These are phyloP conservation scores for Listronotus oregonensis DNA, from an alignment of 1,140 invertebrate genomes.

Conservation along the genomic window DNA sequence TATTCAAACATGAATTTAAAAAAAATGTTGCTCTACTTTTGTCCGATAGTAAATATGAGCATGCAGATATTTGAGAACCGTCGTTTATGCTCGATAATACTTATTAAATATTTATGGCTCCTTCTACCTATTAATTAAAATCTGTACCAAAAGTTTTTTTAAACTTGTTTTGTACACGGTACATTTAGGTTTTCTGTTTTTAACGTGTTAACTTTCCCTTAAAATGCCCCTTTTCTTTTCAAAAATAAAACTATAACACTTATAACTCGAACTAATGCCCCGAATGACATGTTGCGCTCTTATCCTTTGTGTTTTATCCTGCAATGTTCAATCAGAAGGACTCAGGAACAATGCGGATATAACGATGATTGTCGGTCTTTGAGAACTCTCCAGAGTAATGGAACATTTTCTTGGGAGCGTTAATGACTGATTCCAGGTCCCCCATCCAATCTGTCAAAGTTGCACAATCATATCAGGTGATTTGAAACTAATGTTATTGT, in stretches of 20 bases:
- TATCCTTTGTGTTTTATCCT: constrained; percentile 42
- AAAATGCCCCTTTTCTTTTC: no score
- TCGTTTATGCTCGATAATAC: no score
- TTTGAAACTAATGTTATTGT: constrained; percentile 40
- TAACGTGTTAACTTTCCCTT: no score
- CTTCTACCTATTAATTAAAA: no score
- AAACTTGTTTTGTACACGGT: no score
- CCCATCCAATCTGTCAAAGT: constrained; percentile 49
- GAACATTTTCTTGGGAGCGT: constrained; percentile 50
- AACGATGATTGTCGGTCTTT: constrained; percentile 51
- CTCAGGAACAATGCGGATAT: constrained; percentile 49
- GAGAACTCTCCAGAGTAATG: constrained; percentile 48
- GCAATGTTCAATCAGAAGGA: constrained; percentile 43
- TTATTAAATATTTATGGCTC: no score
- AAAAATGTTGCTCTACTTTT: no score
- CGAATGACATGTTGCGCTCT: constrained; percentile 42
- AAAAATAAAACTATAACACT: constrained; percentile 38
- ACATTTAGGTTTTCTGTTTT: no score
- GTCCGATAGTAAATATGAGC: no score
- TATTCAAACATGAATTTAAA: no score
- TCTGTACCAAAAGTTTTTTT: no score
- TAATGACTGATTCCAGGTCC: constrained; percentile 47
- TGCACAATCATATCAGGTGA: constrained; percentile 50
- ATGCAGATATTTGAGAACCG: no score
- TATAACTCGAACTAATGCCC: constrained; percentile 46